Evolutionary conservation across 2,113 vertebrate species (phyloP).

Genomic region (Dryoscopus gambensis): DNA sequence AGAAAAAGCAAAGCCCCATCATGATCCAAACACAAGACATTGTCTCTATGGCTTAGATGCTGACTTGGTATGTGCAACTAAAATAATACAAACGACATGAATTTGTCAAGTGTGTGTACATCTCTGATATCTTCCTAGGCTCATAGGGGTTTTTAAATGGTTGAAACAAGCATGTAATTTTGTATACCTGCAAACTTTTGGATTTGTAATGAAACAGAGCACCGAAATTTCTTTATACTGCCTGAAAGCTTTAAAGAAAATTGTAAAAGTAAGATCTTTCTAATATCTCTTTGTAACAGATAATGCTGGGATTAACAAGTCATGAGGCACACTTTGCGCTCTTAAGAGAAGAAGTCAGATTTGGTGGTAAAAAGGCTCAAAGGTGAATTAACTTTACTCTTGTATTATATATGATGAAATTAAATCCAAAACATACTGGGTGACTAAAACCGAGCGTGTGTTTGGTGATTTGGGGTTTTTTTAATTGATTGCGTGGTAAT

Average conservation of each 20-base stretch:
- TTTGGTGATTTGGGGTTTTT: background rate
- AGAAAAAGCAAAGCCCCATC: conserved; percentile 83
- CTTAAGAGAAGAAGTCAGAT: conserved; percentile 97
- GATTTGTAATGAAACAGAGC: background rate
- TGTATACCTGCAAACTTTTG: background rate
- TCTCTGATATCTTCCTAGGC: background rate
- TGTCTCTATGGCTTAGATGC: conserved; percentile 98
- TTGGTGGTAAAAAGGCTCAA: conserved; percentile 95
- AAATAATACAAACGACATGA: background rate
- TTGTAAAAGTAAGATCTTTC: background rate
- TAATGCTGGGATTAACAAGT: conserved; percentile 97
- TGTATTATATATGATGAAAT: background rate
- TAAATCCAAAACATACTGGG: background rate
- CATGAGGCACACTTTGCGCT: conserved; percentile 96
- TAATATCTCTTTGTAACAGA: conserved; percentile 75
- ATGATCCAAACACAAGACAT: conserved; percentile 93
- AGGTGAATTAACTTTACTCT: conserved; percentile 75
- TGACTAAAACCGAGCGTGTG: background rate
- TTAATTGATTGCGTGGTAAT: background rate
- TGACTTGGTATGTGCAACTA: conserved; percentile 85
- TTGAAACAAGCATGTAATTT: background rate
- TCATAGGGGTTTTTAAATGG: background rate
- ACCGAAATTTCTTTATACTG: background rate
- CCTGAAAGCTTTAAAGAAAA: background rate
- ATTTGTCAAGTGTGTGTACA: background rate